Evolutionary conservation across 2,113 vertebrate species (phyloP), one percentile per base, ranked within the genome.

Genomic region (Oriolus oriolus): DNA sequence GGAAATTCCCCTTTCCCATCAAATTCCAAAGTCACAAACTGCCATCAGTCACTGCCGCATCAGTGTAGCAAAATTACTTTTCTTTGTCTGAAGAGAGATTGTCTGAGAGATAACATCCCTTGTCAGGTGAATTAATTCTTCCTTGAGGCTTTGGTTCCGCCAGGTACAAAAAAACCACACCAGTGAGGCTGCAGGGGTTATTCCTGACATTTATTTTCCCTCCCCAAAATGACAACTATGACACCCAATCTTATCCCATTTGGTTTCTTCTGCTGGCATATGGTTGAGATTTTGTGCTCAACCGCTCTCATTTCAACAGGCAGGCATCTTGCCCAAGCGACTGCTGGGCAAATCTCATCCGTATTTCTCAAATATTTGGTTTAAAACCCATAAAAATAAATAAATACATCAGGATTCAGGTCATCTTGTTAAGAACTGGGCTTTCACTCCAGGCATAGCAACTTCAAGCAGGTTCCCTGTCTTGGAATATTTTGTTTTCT

Each of bases 401-500:
- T 27, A 78, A 28, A 24, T 35, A 3, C 18, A 19, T 66, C 71
- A 44, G 14, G 50, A 54, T 66, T 90, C 63, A 61, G 47, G 47
- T 56, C 78, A 50, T 19, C 53, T 41, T 47, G 35, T 63, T 52
- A n/a, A 9, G 41, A 61, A 27, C 0, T 44, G 35, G 31, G 44
- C 7, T 92, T 93, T 68, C 56, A 70, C 16, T 91, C 45, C 52
- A 90, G 57, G 39, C 63, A 92, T 63, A 94, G 50, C 18, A 79
- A 70, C 37, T 53, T 39, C 69, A 83, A 64, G 47, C 71, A 91
- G 66, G 53, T 89, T 92, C 39, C 41, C 37, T 53, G 63, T n/a
- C 54, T 73, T 69, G 1, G 5, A 66, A 26, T 66, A 47, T 45
- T 90, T 89, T 80, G 28, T 17, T 60, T 73, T 89, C 89, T 69